A percentile compares a stretch with the other conserved stretches of the same genome.
Conservation (phyloP, 2,113 vertebrate genomes). For the Cololabis saira region DNA sequence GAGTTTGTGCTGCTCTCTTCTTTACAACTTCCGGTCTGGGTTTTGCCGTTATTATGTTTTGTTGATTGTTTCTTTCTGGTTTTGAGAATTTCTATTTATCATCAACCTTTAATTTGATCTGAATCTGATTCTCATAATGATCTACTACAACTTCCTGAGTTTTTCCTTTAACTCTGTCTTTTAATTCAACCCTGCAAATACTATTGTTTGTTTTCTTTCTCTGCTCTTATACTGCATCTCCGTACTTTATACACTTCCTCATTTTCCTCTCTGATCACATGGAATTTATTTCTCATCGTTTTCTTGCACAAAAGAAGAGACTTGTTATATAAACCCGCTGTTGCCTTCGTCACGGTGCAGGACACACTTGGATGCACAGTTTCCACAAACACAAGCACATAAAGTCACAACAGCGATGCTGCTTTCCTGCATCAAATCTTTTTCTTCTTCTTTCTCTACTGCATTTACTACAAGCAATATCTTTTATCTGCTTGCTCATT, state of each 20-base stretch:
- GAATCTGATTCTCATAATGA: too few species aligned
- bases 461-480: background rate
- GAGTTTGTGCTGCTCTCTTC: too few species aligned
- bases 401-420: background rate
- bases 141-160: too few species aligned
- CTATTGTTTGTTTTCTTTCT: background rate
- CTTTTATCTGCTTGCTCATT: background rate
- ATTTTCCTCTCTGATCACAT: background rate
- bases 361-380: background rate
- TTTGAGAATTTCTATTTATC: too few species aligned
- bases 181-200: too few species aligned
- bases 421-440: constrained; percentile 1
- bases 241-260: background rate
- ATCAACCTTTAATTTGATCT: too few species aligned
- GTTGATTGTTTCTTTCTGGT: too few species aligned
- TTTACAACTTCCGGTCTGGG: too few species aligned
- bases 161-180: too few species aligned
- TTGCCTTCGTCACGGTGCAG: too few species aligned
- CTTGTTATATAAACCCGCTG: constrained; percentile 55
- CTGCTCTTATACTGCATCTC: background rate
- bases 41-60: too few species aligned
- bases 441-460: background rate
- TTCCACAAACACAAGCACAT: background rate
- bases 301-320: constrained; percentile 24
- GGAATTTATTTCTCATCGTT: constrained; percentile 21